Evolutionary conservation across 2,797 vertebrate species (phyloP).

Genomic region (Gobio occitaniae): DNA sequence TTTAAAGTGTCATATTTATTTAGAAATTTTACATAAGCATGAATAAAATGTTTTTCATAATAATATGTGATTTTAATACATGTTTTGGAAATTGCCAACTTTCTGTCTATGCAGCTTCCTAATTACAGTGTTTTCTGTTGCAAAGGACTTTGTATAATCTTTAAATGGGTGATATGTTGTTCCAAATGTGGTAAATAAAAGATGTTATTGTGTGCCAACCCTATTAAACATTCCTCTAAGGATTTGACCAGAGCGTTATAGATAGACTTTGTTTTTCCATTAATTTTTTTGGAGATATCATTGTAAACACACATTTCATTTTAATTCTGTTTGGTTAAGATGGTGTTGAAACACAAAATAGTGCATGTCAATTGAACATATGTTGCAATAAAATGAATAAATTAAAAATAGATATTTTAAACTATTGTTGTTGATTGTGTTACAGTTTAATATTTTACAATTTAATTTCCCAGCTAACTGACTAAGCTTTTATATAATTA

Average conservation of each 20-base stretch:
- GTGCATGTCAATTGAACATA: neutral
- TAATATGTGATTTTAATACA: neutral
- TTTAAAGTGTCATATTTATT: conserved; percentile 31
- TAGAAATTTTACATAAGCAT: neutral
- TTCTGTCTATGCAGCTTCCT: neutral
- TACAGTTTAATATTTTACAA: neutral
- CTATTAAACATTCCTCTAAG: neutral
- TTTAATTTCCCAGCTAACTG: neutral
- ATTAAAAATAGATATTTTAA: neutral
- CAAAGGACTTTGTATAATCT: neutral
- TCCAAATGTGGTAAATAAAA: conserved; percentile 17
- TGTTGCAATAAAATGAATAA: neutral
- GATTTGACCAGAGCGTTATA: conserved; percentile 1
- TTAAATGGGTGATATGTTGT: conserved; percentile 2
- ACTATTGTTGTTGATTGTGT: neutral
- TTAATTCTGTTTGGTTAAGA: neutral
- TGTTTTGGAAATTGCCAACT: neutral
- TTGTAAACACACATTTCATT: neutral
- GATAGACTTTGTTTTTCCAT: neutral
- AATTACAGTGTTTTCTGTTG: neutral
- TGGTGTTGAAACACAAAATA: neutral
- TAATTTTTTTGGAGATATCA: neutral
- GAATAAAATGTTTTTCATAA: neutral
- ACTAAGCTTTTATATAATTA: neutral
- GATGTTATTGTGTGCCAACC: neutral